Base-by-base conservation (phyloP, 2,797 vertebrate species). In the Peromyscus aztecus region DNA sequence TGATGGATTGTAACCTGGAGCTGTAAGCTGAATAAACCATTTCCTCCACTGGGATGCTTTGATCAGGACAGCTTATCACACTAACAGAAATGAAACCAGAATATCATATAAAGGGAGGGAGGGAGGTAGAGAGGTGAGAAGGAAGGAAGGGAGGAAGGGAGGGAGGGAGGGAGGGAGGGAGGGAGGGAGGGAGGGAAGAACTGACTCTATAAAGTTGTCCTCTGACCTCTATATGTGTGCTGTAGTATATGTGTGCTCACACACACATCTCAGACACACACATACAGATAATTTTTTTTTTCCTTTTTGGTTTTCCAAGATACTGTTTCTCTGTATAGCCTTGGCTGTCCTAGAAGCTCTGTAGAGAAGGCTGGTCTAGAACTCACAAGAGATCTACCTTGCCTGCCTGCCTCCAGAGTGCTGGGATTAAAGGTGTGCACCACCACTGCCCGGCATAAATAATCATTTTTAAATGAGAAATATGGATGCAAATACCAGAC, bases 401-500 rank as follows among this genome's bases (percentile, higher is more conserved):
- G 37, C 23, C 40, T 75, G 52, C 52, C 71, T 75, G 37, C 23
- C 71, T 75, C 37, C 71, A 12, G 23, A 75, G 40, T 75, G 37
- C 71, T 43, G 37, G 37, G 23, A 75, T 75, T 75, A 43, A 75
- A 75, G 23, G 71, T 40, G 23, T 75, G 23, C 11, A 5, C 11
- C 40, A 75, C 71, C 71, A 75, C 23, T 40, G 40, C 37, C 71
- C 24, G 2, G 5, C 37, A 75, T 75, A 75, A 43, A 75, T 43
- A 75, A 43, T 75, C 40, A 27, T 75, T 75, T 34, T 76, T 46
- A 86, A 76, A 61, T 75, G 76, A 84, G 49, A 94, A 59, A 37
- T 11, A 4, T 0, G 13, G n/a, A 63, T 65, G 31, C 0, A 37
- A 52, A 63, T 6, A 17, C 16, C 17, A 23, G 69, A 21, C 0